A percentile compares a stretch with the other conserved stretches of the same genome.
Evolutionary conservation across 2,888 invertebrate species (phyloP).

Genomic region (Hydroisotoma schaefferi): DNA sequence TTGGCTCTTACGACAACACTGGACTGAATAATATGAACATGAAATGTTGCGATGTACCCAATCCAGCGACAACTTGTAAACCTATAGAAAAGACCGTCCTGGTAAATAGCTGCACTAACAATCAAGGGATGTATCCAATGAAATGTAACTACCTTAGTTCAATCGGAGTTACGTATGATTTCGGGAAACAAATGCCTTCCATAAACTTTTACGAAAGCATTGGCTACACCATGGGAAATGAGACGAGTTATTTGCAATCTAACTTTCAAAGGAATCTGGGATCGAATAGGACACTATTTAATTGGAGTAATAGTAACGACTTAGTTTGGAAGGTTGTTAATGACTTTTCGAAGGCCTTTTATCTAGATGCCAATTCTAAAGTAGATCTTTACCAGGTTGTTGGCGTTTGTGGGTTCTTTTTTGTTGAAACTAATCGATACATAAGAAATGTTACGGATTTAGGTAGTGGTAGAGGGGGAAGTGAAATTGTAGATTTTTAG

Average conservation of each 20-base stretch:
- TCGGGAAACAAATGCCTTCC: not conserved
- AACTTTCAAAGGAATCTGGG: not conserved
- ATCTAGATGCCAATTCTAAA: conserved; percentile 14
- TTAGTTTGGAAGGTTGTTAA: conserved; percentile 7
- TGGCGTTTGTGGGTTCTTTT: conserved; percentile 20
- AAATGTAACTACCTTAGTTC: conserved; percentile 23
- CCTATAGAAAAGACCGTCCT: conserved; percentile 17
- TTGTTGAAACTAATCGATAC: conserved; percentile 22
- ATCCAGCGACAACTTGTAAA: conserved; percentile 22
- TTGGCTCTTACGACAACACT: conserved; percentile 29
- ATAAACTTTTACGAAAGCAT: conserved; percentile 37
- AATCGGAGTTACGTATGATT: conserved; percentile 18
- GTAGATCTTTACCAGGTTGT: conserved; percentile 30
- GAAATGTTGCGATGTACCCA: conserved; percentile 29
- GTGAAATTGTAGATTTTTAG: not conserved
- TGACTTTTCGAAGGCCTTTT: conserved; percentile 1
- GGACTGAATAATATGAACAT: conserved; percentile 31
- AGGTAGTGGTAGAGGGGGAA: too few species aligned
- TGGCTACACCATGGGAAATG: conserved; percentile 21
- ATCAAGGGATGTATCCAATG: conserved; percentile 16
- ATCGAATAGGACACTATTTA: not conserved
- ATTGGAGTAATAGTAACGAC: conserved; percentile 1
- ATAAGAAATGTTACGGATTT: conserved; percentile 14
- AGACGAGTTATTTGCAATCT: not conserved
- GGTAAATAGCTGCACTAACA: conserved; percentile 24